A percentile compares a stretch with the other conserved stretches of the same genome.
Conservation (phyloP, 2,888 invertebrate genomes). For the Sialis lutaria region DNA sequence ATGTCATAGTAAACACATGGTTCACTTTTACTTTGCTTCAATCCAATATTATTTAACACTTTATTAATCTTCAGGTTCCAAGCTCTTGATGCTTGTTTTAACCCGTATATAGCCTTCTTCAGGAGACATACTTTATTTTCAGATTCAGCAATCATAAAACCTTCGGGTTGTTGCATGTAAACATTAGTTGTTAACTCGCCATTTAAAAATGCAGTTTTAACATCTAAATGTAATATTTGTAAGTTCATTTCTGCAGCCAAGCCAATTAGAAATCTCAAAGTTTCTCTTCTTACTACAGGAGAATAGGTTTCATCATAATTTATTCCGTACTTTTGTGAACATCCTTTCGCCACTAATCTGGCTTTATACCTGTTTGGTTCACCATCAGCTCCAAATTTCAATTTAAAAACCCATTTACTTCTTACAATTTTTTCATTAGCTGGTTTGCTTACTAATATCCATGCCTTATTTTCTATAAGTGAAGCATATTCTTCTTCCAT, state of each 20-base stretch:
- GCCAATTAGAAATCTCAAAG: slow-evolving; percentile 9
- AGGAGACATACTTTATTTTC: neutral
- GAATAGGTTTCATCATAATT: slow-evolving; percentile 13
- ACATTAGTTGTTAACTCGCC: neutral
- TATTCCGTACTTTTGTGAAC: slow-evolving; percentile 9
- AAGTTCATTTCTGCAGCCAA: neutral
- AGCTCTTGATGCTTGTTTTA: neutral
- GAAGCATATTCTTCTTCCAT: too few relatives aligned
- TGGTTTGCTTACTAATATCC: slow-evolving; percentile 4
- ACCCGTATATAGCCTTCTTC: neutral
- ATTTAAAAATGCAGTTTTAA: neutral
- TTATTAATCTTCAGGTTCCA: neutral
- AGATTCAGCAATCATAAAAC: neutral
- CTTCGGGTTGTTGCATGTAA: neutral
- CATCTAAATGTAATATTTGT: neutral
- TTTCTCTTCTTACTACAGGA: slow-evolving; percentile 11
- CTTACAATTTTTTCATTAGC: slow-evolving; percentile 5
- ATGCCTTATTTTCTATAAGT: too few relatives aligned
- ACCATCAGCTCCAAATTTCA: slow-evolving; percentile 6
- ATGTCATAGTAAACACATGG: slow-evolving; percentile 10
- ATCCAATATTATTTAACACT: neutral
- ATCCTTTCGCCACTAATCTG: slow-evolving; percentile 10
- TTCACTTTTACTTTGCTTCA: slow-evolving; percentile 6
- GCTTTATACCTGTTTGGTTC: slow-evolving; percentile 9
- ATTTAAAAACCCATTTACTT: slow-evolving; percentile 8